Conservation (phyloP, 1,140 invertebrate genomes). For the Euglossa dilemma region DNA sequence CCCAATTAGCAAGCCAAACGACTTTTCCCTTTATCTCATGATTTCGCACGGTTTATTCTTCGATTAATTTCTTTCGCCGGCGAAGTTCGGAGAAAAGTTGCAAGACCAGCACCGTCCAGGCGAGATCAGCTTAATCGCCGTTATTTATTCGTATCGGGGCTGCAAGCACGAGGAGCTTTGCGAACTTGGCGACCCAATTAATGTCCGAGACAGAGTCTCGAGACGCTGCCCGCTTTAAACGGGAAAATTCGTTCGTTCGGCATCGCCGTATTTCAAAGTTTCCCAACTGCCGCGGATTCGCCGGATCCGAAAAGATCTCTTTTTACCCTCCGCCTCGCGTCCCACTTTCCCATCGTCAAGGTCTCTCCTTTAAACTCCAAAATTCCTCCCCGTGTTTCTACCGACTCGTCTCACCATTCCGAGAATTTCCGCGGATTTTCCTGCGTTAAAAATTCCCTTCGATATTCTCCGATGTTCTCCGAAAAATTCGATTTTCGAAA, state of each 20-base stretch:
- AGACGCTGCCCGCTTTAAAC: background rate
- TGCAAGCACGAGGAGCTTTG: background rate
- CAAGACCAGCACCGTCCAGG: background rate
- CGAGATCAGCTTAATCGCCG: background rate
- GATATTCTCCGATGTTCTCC: too few species aligned
- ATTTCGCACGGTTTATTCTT: too few species aligned
- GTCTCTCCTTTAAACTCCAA: background rate
- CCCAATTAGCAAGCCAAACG: too few species aligned
- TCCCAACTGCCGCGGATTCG: background rate
- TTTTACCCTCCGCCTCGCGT: background rate
- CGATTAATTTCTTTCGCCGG: background rate
- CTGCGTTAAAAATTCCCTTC: too few species aligned
- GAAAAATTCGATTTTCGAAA: too few species aligned
- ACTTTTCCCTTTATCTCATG: background rate
- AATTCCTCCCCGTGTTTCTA: background rate
- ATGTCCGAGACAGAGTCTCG: background rate
- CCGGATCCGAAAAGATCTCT: background rate
- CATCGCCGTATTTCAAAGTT: background rate
- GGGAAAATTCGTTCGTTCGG: background rate
- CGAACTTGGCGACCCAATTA: conserved; percentile 1
- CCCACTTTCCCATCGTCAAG: background rate
- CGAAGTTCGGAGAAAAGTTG: background rate
- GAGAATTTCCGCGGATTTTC: background rate
- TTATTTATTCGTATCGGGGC: conserved; percentile 2
- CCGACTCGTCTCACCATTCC: background rate